Evolutionary conservation across 2,888 invertebrate genomes (phyloP), one percentile per base, ranked within the genome.

Genomic region (Rapana venosa): DNA sequence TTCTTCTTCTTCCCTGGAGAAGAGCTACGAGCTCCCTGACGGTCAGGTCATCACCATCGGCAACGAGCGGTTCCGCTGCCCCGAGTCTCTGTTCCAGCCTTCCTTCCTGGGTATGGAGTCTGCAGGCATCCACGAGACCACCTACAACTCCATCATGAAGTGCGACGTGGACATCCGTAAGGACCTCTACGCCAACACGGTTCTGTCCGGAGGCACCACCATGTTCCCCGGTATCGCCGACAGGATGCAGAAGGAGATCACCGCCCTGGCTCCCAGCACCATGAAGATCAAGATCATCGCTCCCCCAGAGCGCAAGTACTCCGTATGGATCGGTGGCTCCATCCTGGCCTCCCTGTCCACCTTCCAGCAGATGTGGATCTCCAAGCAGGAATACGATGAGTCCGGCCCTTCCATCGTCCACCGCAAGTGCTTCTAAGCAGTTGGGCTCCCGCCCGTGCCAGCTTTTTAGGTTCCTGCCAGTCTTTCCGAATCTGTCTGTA

Each of bases 361-460:
- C 84, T 84, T 84, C 84, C 56, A 84, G 84, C 84, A 93, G 92
- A 93, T 93, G 93, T 93, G 93, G 93, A 93, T 93, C 92, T 92
- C 92, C 92, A 93, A 93, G 90, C 93, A 93, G 89, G 93, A 99
- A 97, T 99, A 99, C 97, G 98, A 98, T 97, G 98, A 98, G 97
- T 98, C 98, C 95, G 98, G 98, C 96, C 98, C 98, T 93, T 98
- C 98, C 96, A 98, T 98, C 97, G 98, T 98, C 95, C 98, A 98
- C 97, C 98, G 98, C 97, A 98, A 98, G 97, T 98, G 98, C 97
- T 98, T 98, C 98, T 98, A 88, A 91, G 90, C 81, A 0, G 81
- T 32, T 66, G n/a, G 74, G 26, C 74, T 8, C 26, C 26, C 4
- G n/a, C 4, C 4, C 6, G 1, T 30, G 6, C 26, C 13, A 74